Conservation (phyloP, 2,113 vertebrate genomes). For the Cervus canadensis region DNA sequence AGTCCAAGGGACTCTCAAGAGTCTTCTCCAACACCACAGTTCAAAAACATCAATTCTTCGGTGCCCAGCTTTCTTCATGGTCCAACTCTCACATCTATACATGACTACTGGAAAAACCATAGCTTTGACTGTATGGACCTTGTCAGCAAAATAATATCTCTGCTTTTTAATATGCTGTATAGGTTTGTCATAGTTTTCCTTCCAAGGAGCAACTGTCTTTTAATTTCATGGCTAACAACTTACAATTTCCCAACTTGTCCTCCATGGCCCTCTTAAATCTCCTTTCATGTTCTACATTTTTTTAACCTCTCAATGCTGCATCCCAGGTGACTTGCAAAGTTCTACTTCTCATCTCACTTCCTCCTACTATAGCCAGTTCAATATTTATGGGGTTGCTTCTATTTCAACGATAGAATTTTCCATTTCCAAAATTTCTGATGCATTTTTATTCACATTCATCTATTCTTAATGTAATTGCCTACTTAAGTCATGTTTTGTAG, state of each 20-base stretch:
- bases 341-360: background rate
- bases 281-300: background rate
- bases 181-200: background rate
- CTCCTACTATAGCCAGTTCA: background rate
- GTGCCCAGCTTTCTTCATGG: background rate
- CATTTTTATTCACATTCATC: background rate
- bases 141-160: background rate
- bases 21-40: background rate
- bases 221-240: background rate
- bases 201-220: background rate
- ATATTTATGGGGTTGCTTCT: background rate
- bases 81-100: background rate
- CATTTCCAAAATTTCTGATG: slow-evolving; percentile 4
- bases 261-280: background rate
- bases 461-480: background rate
- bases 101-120: background rate
- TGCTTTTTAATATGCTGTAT: background rate
- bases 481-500: background rate
- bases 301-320: background rate
- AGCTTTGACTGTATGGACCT: background rate
- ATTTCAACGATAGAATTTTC: background rate
- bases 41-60: background rate
- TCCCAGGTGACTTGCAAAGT: background rate
- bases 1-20: background rate
- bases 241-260: background rate